Base-by-base conservation (phyloP, 2,113 vertebrate species). In the Gopherus flavomarginatus region DNA sequence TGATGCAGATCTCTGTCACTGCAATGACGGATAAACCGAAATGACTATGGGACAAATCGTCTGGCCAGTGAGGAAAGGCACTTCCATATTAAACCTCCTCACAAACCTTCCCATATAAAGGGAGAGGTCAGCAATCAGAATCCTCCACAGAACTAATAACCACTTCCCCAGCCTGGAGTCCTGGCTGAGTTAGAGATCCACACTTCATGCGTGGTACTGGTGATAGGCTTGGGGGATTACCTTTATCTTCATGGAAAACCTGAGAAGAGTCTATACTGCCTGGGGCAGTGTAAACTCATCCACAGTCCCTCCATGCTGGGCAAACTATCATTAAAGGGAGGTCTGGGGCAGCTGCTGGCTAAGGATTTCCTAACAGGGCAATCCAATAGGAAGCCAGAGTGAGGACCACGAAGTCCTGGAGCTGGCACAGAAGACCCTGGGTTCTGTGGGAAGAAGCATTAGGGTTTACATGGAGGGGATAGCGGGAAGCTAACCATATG, bases 361-460 rank as follows among this genome's bases (percentile, higher is more conserved):
- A 44, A 57, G 59, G 65, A 82, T 35, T 88, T 22, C 38, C 59
- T 44, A 1, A 26, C 85, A 83, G 29, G 2, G 44, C 78, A 1
- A 27, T 19, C 79, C 11, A 38, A 2, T 19, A 7, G 57, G 83
- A 78, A 16, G 11, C 0, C 1, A 57, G 65, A 81, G 56, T 13
- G 75, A 47, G 22, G 26, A 78, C 42, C 26, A 47, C 3, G 24
- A 53, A 1, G 2, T 89, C 31, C 54, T n/a, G 21, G 85, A 57
- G 22, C 13, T 44, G 11, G 11, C 75, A 47, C 42, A 35, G 21
- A 83, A 29, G 50, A 81, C 29, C 2, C 78, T 31, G 1, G 0
- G 8, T 62, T 75, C 49, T 0, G 0, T n/a, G 50, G 42, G 1
- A 4, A n/a, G 69, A 87, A 93, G n/a, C 53, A 47, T 3, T 22